These are phyloP conservation scores for Delphinapterus leucas DNA, from an alignment of 2,113 vertebrate genomes.

Conservation along the genomic window DNA sequence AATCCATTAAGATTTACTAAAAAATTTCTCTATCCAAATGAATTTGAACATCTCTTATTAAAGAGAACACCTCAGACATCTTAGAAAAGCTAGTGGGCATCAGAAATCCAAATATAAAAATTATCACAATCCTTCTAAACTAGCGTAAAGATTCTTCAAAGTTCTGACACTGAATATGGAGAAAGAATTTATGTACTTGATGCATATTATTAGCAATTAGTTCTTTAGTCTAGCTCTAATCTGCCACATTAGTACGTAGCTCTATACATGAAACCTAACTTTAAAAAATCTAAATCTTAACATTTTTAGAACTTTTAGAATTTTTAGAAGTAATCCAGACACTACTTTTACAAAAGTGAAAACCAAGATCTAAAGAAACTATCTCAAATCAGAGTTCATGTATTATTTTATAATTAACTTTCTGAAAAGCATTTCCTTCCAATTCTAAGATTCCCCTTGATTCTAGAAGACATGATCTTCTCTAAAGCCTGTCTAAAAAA, in stretches of 20 bases:
- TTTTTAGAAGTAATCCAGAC: not conserved
- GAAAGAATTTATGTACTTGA: not conserved
- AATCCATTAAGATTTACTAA: slow-evolving; percentile 36
- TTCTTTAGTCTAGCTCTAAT: not conserved
- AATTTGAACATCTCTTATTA: not conserved
- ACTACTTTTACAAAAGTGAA: not conserved
- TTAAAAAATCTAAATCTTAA: not conserved
- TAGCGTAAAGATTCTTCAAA: not conserved
- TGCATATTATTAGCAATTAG: not conserved
- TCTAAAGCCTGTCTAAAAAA: not conserved
- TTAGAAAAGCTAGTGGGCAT: not conserved
- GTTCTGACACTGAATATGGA: not conserved
- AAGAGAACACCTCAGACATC: not conserved
- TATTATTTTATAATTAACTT: not conserved
- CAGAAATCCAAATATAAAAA: not conserved
- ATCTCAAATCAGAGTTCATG: not conserved
- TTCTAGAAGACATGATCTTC: not conserved
- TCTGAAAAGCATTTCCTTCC: not conserved
- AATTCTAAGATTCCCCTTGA: not conserved
- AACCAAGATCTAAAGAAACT: slow-evolving; percentile 3
- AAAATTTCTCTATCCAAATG: not conserved
- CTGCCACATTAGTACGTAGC: not conserved
- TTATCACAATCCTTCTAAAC: not conserved
- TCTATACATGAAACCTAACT: not conserved
- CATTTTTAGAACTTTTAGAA: not conserved